Conservation (phyloP, 2,797 vertebrate species). For the Neosilurus hyrtlii region DNA sequence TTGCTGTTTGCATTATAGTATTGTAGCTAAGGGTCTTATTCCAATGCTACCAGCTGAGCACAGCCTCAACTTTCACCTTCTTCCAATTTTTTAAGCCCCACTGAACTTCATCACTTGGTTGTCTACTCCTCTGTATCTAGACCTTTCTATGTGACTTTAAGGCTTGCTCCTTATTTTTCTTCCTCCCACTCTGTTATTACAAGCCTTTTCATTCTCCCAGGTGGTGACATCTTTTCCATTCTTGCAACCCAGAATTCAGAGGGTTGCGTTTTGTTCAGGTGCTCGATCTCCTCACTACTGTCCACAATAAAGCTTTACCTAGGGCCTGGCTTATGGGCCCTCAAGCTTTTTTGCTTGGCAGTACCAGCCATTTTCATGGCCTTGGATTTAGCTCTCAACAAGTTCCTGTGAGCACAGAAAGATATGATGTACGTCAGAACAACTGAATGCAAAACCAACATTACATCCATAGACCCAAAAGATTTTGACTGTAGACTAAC, state of each 20-base stretch:
- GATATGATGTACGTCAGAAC: constrained; percentile 8
- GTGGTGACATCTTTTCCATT: constrained; percentile 48
- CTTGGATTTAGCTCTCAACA: constrained; percentile 45
- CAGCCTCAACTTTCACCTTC: background rate
- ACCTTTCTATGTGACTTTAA: background rate
- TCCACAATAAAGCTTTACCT: constrained; percentile 45
- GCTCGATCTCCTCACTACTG: constrained; percentile 57
- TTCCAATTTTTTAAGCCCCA: background rate
- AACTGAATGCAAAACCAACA: background rate
- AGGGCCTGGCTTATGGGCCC: constrained; percentile 26
- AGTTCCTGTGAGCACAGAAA: constrained; percentile 56
- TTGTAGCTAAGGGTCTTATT: background rate
- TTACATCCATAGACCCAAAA: background rate
- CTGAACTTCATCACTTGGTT: background rate
- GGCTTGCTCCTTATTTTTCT: background rate
- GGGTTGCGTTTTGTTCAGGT: constrained; percentile 66
- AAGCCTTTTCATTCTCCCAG: background rate
- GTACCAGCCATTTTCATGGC: constrained; percentile 17
- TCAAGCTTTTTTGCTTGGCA: constrained; percentile 42
- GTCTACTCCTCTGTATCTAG: background rate
- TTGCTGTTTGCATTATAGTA: background rate
- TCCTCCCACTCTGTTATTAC: background rate
- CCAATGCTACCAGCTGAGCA: background rate
- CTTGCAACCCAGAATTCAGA: constrained; percentile 36
- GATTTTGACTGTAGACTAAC: constrained; percentile 35